Conservation (phyloP, 2,113 vertebrate genomes). For the Diadophis punctatus region DNA sequence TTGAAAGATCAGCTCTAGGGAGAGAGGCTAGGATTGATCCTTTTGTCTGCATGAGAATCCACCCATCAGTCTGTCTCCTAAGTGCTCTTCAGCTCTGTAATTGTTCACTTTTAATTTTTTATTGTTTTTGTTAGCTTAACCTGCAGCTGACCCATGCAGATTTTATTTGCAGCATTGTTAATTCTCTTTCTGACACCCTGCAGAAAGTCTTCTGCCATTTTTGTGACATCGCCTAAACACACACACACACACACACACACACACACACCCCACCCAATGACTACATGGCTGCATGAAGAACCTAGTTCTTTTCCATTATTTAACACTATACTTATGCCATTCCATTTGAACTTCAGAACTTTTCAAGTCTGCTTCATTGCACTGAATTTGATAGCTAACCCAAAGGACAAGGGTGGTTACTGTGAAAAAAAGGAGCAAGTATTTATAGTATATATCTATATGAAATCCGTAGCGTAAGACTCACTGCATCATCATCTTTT, state of each 20-base stretch:
- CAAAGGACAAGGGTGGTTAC: background rate
- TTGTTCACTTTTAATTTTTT: constrained; percentile 70
- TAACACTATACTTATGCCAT: constrained; percentile 51
- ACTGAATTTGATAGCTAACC: constrained; percentile 50
- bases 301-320: constrained; percentile 65
- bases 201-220: constrained; percentile 34
- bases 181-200: constrained; percentile 65
- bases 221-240: constrained; percentile 6
- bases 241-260: background rate
- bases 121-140: constrained; percentile 72
- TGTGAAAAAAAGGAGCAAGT: background rate
- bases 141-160: constrained; percentile 71
- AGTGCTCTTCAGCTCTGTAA: constrained; percentile 50
- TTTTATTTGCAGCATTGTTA: constrained; percentile 61
- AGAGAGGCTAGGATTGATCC: background rate
- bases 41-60: constrained; percentile 44
- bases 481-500: background rate
- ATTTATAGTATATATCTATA: background rate
- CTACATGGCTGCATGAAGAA: constrained; percentile 30
- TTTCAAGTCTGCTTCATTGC: constrained; percentile 47
- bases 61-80: constrained; percentile 38
- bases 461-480: background rate
- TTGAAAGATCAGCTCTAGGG: background rate
- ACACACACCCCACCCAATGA: background rate
- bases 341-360: constrained; percentile 53